Base-by-base conservation (phyloP, 2,113 vertebrate species). In the Varanus komodoensis region DNA sequence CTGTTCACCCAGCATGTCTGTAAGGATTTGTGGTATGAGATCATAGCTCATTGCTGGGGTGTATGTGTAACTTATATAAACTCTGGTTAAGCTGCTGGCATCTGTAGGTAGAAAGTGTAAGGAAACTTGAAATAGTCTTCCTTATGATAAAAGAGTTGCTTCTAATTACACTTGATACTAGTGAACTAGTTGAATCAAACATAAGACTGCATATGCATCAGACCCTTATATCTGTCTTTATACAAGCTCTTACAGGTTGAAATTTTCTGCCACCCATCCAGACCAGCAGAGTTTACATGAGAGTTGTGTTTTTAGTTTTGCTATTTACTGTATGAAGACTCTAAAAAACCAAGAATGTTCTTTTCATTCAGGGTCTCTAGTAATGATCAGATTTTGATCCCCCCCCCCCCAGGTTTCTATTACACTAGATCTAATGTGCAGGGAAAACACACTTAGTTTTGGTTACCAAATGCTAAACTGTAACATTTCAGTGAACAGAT, bases 381-480 rank as follows among this genome's bases (percentile, higher is more conserved):
- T n/a, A n/a, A n/a, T n/a, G n/a, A n/a, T n/a, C n/a, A n/a, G n/a
- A n/a, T n/a, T n/a, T n/a, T n/a, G n/a, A n/a, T n/a, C n/a, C 89
- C 14, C 32, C 11, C 3, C 25, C 38, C 38, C 38, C 38, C 38
- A 1, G 3, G 15, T 17, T 74, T 57, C 64, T 93, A 93, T 95
- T 92, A 87, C 89, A 96, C 95, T 92, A 92, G 85, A 94, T 94
- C 93, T 87, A 21, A 85, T 86, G 48, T 93, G 92, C 83, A 93
- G 95, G 96, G 94, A 89, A 93, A 91, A 94, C 91, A 96, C 89
- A 91, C 91, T 96, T 95, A 54, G 90, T 96, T 94, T 87, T 95
- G 93, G 94, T 94, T 96, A 94, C 94, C 91, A 95, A 96, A 94
- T 91, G 95, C 93, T 95, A 95, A 94, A 90, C 91, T 95, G 94